These are phyloP conservation scores for Clarias platycephalus DNA, from an alignment of 2,797 vertebrate genomes.

Conservation along the genomic window DNA sequence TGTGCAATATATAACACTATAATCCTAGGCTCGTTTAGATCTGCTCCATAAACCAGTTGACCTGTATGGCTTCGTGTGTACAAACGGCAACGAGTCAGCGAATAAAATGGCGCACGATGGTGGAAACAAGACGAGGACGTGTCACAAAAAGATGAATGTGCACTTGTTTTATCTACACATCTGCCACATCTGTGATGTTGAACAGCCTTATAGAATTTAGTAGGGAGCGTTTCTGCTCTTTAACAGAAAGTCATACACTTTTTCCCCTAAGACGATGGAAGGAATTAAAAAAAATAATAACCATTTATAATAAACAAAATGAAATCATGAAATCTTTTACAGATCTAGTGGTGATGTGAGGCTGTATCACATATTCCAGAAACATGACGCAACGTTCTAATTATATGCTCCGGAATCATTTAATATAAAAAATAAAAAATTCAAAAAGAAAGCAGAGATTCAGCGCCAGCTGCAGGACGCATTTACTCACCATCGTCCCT, in stretches of 20 bases:
- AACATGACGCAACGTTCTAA: conserved; percentile 49
- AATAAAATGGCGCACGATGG: neutral
- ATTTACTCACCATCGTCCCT: conserved; percentile 37
- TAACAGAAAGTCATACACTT: neutral
- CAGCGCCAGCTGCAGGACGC: neutral
- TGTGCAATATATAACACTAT: no score
- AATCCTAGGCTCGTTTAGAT: neutral
- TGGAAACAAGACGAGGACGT: conserved; percentile 11
- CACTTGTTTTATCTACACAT: conserved; percentile 20
- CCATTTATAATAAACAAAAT: neutral
- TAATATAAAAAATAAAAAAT: conserved; percentile 14
- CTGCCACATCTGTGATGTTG: conserved; percentile 8
- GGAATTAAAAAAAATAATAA: neutral
- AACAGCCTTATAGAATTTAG: conserved; percentile 6
- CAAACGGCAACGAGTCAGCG: neutral
- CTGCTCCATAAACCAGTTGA: neutral
- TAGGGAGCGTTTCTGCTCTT: neutral
- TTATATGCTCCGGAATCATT: conserved; percentile 46
- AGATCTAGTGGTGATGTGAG: conserved; percentile 36
- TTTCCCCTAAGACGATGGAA: neutral
- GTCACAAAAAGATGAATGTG: conserved; percentile 7
- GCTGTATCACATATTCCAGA: conserved; percentile 46
- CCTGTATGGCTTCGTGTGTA: neutral
- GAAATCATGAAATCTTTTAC: conserved; percentile 3
- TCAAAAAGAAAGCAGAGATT: conserved; percentile 10